Conservation (phyloP, 2,113 vertebrate genomes). For the Heloderma charlesbogerti region DNA sequence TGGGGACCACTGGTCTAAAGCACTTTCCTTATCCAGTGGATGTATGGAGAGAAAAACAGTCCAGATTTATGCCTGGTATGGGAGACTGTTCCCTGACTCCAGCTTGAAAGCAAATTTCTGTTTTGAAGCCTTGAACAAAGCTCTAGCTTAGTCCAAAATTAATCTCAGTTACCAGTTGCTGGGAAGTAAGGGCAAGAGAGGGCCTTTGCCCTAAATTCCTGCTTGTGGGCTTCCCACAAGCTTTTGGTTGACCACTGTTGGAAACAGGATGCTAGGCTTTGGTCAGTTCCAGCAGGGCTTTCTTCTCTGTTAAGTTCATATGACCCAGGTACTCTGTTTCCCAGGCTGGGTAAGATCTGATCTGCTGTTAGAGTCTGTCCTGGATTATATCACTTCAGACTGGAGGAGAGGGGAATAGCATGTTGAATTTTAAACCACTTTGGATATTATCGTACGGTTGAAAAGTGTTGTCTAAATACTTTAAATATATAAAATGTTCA, state of each 20-base stretch:
- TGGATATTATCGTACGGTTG: background rate
- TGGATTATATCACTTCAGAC: background rate
- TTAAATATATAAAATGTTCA: background rate
- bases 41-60: background rate
- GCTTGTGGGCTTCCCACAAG: background rate
- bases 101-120: background rate
- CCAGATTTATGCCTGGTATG: background rate
- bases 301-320: background rate
- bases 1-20: background rate
- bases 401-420: too few species aligned
- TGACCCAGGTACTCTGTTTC: background rate
- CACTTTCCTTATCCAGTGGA: background rate
- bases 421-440: background rate
- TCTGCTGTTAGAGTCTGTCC: background rate
- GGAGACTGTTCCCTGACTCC: background rate
- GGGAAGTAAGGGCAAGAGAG: background rate
- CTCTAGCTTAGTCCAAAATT: background rate
- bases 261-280: background rate
- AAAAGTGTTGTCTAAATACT: background rate
- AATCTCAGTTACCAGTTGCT: background rate
- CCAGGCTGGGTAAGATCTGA: background rate
- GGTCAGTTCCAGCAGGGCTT: background rate
- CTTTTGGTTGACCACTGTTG: background rate
- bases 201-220: background rate
- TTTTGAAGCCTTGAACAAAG: background rate